Evolutionary conservation across 2,797 vertebrate genomes (phyloP).

Genomic region (Sebastiscus albofasciatus): DNA sequence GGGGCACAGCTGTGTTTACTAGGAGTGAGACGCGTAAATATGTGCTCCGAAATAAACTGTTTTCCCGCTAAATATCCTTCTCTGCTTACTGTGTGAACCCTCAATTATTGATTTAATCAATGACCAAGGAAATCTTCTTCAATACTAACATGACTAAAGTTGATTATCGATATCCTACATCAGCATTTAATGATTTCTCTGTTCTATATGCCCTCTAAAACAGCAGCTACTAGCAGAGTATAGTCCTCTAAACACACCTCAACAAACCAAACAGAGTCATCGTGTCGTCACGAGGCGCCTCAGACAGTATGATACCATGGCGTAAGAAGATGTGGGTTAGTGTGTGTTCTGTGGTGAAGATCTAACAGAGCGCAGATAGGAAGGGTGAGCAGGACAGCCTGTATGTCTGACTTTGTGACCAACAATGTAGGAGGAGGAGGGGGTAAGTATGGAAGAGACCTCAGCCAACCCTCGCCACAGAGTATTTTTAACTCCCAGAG

Average conservation of each 20-base stretch:
- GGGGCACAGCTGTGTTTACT: constrained; percentile 21
- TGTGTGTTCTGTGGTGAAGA: constrained; percentile 31
- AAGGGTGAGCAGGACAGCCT: constrained; percentile 10
- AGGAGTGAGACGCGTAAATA: neutral
- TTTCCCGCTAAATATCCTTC: neutral
- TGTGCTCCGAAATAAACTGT: neutral
- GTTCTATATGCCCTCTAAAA: neutral
- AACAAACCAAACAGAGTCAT: constrained; percentile 2
- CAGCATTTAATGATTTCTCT: neutral
- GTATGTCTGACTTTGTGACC: constrained; percentile 39
- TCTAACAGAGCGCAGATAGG: constrained; percentile 19
- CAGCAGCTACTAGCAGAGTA: no score
- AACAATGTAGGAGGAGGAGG: neutral
- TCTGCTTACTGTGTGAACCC: neutral
- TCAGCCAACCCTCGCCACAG: constrained; percentile 48
- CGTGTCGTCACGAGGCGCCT: neutral
- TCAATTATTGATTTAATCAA: neutral
- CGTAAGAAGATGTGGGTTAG: constrained; percentile 37
- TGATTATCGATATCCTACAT: neutral
- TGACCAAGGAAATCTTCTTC: neutral
- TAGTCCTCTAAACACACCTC: neutral
- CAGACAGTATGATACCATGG: constrained; percentile 11
- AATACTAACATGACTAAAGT: neutral
- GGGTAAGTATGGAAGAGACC: constrained; percentile 40
- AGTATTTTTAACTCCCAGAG: constrained; percentile 71